A percentile compares a stretch with the other conserved stretches of the same genome.
phyloP scores from a whole-genome alignment of 1,140 invertebrate genomes.

The Pogonus chalceus region DNA sequence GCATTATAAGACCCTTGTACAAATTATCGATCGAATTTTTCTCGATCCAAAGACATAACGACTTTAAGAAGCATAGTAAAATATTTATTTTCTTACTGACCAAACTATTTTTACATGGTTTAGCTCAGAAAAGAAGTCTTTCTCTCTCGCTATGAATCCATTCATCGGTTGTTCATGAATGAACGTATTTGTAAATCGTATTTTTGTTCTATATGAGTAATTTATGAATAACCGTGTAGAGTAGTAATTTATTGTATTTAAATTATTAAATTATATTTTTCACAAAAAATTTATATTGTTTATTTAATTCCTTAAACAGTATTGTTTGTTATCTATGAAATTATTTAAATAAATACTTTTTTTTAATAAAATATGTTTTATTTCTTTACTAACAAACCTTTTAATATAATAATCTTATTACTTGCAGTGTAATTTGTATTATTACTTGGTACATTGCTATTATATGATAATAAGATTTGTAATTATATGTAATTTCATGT shows the following conservation, averaged over 20 bases:
- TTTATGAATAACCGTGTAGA: not conserved
- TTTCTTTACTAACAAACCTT: too few relatives aligned
- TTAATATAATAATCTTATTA: too few relatives aligned
- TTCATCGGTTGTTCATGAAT: not conserved
- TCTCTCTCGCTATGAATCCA: not conserved
- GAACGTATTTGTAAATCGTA: not conserved
- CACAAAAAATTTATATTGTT: not conserved
- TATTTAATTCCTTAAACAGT: not conserved
- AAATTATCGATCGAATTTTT: constrained; percentile 21
- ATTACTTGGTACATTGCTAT: too few relatives aligned
- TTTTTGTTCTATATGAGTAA: not conserved
- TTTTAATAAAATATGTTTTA: too few relatives aligned
- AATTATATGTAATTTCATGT: too few relatives aligned
- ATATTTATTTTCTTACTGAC: not conserved
- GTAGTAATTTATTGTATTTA: not conserved
- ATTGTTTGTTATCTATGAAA: constrained; percentile 1
- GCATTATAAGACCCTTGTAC: constrained; percentile 12
- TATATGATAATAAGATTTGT: too few relatives aligned
- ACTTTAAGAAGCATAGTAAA: not conserved
- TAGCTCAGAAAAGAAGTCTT: not conserved
- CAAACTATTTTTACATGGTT: not conserved
- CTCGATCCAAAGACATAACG: not conserved
- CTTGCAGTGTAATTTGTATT: too few relatives aligned
- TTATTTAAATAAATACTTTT: too few relatives aligned
- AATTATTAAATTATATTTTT: not conserved